Evolutionary conservation across 2,113 vertebrate genomes (phyloP).

Genomic region (Sarotherodon lohbergeri): DNA sequence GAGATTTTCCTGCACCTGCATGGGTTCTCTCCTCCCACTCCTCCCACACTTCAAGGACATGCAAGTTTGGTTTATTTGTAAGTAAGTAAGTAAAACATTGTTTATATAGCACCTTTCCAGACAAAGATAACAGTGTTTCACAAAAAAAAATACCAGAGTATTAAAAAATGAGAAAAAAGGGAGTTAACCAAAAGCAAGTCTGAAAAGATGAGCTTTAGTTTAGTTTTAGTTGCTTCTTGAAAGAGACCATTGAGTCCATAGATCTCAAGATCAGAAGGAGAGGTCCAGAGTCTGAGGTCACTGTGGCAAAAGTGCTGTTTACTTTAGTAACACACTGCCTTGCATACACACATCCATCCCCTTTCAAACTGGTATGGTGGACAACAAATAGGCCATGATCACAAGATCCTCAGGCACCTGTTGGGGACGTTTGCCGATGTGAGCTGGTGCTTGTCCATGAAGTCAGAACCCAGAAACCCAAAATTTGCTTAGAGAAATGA

Average conservation of each 20-base stretch:
- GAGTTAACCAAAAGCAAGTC: neutral
- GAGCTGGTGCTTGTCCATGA: neutral
- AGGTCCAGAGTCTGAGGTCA: no score
- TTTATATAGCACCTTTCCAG: neutral
- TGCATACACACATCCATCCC: no score
- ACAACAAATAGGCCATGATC: neutral
- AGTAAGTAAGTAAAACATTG: neutral
- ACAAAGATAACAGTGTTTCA: neutral
- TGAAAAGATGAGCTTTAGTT: rapidly evolving
- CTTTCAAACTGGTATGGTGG: neutral
- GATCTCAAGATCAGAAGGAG: no score
- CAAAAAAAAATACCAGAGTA: neutral
- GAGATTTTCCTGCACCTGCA: neutral
- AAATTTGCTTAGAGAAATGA: neutral
- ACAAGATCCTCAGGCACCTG: neutral
- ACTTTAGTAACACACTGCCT: neutral
- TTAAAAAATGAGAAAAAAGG: neutral
- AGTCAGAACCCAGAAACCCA: neutral
- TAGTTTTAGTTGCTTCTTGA: neutral
- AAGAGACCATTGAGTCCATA: neutral
- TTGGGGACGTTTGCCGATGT: neutral
- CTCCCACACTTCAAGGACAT: neutral
- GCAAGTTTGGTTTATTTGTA: neutral
- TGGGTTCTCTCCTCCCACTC: neutral
- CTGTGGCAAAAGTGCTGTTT: no score